Conservation (phyloP, 2,888 invertebrate species). For the Drosophila falleni region DNA sequence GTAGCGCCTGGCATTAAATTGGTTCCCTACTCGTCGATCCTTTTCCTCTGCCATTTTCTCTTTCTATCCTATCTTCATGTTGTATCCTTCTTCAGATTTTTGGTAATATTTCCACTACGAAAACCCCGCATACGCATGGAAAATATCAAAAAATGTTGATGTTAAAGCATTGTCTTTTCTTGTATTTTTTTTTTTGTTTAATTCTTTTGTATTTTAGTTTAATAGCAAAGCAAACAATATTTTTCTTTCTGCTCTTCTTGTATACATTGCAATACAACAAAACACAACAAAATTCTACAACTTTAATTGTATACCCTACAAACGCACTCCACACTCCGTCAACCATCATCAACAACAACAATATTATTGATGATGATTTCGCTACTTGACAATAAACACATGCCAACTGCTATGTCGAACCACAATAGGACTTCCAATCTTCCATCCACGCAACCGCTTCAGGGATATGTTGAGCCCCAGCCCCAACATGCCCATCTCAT, state of each 20-base stretch:
- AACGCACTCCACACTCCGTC: constrained; percentile 39
- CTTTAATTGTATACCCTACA: constrained; percentile 62
- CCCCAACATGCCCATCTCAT: constrained; percentile 91
- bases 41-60: constrained; percentile 16
- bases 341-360: constrained; percentile 18
- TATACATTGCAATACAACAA: constrained; percentile 77
- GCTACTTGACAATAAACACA: constrained; percentile 52
- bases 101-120: constrained; percentile 78
- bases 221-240: constrained; percentile 79
- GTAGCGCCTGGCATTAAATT: constrained; percentile 58
- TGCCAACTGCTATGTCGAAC: constrained; percentile 52
- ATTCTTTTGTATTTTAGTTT: constrained; percentile 80
- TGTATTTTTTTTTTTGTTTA: constrained; percentile 67
- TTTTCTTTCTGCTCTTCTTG: constrained; percentile 82
- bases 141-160: constrained; percentile 80
- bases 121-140: constrained; percentile 79
- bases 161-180: constrained; percentile 80
- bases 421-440: constrained; percentile 89
- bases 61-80: constrained; percentile 23
- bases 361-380: constrained; percentile 51
- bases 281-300: constrained; percentile 57
- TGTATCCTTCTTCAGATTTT: constrained; percentile 35
- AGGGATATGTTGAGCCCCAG: constrained; percentile 93
- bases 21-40: constrained; percentile 6
- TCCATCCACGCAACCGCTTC: constrained; percentile 87